phyloP scores from a whole-genome alignment of 2,113 vertebrate genomes.

The Saimiri boliviensis region DNA sequence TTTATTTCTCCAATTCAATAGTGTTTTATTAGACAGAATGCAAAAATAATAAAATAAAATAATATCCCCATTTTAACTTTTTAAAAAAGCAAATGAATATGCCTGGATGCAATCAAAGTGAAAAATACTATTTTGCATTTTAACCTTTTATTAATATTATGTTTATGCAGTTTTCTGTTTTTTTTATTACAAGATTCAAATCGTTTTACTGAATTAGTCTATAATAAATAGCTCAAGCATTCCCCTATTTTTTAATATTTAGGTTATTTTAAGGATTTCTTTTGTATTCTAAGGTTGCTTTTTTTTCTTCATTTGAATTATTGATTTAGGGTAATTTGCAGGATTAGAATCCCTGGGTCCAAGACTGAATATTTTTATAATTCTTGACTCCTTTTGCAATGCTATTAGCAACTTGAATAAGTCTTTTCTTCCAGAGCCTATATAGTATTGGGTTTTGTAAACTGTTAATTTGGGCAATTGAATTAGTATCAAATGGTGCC shows the following conservation, averaged over 20 bases:
- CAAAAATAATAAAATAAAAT: background rate
- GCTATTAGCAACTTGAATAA: background rate
- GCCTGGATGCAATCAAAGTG: background rate
- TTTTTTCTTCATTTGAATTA: slow-evolving; percentile 11
- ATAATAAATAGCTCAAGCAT: background rate
- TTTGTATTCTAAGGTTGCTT: background rate
- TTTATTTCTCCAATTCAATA: background rate
- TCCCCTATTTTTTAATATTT: background rate
- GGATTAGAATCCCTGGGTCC: background rate
- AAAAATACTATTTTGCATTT: slow-evolving; percentile 32
- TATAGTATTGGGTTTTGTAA: background rate
- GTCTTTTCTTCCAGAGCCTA: background rate
- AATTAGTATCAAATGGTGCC: background rate
- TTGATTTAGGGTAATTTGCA: background rate
- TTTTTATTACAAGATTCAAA: slow-evolving; percentile 1
- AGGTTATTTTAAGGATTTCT: background rate
- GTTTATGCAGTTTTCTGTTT: background rate
- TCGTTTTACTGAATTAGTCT: background rate
- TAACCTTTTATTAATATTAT: slow-evolving; percentile 5
- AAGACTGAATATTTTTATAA: slow-evolving; percentile 30
- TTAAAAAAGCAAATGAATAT: background rate
- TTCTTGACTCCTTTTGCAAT: slow-evolving; percentile 24
- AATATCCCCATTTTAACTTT: background rate
- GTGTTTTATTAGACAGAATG: background rate
- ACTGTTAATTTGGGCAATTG: slow-evolving; percentile 19